Evolutionary conservation across 2,797 vertebrate genomes (phyloP).

Genomic region (Alcedo quadribrachys): DNA sequence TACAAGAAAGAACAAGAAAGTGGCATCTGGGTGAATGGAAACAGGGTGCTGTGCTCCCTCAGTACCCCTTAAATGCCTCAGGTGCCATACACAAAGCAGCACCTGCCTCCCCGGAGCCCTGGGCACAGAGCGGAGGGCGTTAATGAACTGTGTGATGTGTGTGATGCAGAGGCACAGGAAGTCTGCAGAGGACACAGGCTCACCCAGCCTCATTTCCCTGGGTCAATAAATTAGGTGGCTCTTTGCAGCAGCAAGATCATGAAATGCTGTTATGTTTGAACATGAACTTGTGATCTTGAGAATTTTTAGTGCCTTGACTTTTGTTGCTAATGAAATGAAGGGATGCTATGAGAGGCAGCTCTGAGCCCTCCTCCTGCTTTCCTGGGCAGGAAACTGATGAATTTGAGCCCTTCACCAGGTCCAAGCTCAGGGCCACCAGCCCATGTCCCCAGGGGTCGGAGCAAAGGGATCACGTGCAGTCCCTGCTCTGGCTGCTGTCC

Average conservation of each 20-base stretch:
- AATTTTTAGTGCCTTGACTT: background rate
- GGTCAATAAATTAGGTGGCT: background rate
- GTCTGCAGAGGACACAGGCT: accelerated
- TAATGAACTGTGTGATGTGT: accelerated
- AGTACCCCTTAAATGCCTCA: accelerated
- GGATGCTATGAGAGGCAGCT: background rate
- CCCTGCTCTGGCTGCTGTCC: background rate
- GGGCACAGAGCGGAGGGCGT: background rate
- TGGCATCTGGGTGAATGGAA: background rate
- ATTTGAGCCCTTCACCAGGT: background rate
- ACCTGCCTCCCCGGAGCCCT: background rate
- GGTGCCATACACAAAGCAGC: background rate
- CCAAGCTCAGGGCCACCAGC: accelerated
- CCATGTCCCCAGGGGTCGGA: accelerated
- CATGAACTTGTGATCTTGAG: background rate
- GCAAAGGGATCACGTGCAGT: background rate
- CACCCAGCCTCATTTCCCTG: accelerated
- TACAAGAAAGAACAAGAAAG: background rate
- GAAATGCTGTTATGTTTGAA: background rate
- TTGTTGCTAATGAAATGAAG: background rate
- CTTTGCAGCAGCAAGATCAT: background rate
- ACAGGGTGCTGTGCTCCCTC: accelerated
- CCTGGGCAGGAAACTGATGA: background rate
- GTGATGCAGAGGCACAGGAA: accelerated
- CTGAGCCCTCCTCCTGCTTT: background rate